Percentiles rank a stretch among this genome's conserved stretches.
These are phyloP conservation scores for Cetonia aurata DNA, from an alignment of 2,888 invertebrate genomes.

Conservation along the genomic window DNA sequence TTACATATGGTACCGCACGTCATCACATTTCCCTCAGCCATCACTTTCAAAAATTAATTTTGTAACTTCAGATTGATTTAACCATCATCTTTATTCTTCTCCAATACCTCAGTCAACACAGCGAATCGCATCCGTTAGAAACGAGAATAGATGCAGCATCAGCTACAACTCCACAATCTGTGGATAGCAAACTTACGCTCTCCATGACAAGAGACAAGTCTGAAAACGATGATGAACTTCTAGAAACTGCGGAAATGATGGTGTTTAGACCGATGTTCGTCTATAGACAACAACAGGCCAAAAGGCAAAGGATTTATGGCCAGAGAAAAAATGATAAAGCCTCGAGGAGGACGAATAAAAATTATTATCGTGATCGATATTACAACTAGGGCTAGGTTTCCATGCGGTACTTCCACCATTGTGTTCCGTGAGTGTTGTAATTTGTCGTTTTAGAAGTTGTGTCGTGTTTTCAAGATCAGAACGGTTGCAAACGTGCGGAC, in stretches of 20 bases:
- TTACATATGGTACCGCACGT: too few relatives aligned
- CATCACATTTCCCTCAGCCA: too few relatives aligned
- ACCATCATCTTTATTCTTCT: not conserved
- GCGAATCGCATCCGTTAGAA: constrained; percentile 12
- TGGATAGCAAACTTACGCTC: too few relatives aligned
- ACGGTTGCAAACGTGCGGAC: too few relatives aligned
- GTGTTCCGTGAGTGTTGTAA: too few relatives aligned
- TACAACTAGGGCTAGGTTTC: too few relatives aligned
- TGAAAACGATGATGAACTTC: constrained; percentile 1
- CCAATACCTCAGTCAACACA: not conserved
- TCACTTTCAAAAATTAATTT: not conserved
- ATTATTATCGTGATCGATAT: too few relatives aligned
- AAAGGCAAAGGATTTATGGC: constrained; percentile 26
- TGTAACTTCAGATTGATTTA: constrained; percentile 2
- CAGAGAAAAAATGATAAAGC: not conserved
- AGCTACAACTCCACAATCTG: too few relatives aligned
- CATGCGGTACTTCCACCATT: too few relatives aligned
- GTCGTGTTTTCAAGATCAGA: too few relatives aligned
- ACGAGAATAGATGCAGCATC: not conserved
- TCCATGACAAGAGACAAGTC: not conserved
- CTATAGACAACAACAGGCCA: constrained; percentile 36
- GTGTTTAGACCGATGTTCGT: constrained; percentile 40
- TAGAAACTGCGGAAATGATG: constrained; percentile 5
- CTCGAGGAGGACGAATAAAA: not conserved
- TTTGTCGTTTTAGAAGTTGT: too few relatives aligned